Evolutionary conservation across 2,888 invertebrate genomes (phyloP), one percentile per base, ranked within the genome.

Genomic region (Caenorhabditis sulstoni): DNA sequence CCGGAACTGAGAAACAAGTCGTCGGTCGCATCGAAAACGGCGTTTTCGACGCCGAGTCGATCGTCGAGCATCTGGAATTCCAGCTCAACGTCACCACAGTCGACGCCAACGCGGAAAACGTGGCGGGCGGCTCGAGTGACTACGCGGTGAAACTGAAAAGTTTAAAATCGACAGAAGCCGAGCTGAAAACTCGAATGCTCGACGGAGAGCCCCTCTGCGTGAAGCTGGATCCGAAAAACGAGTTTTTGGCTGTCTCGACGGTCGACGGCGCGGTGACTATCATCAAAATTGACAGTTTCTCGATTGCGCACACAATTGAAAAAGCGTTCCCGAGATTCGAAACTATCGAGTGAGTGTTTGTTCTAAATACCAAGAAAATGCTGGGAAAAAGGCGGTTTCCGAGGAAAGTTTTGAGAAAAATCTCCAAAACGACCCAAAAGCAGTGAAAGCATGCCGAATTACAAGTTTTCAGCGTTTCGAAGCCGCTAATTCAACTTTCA

Each of bases 181-280:
- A 70, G 12, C 16, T 59, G 18, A 75, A 70, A 52, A 64, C 50
- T 4, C 16, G 50, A 9, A 64, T 23, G 18, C 20, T 79, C 14
- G 71, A 81, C 14, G 64, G 64, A 12, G 76, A 81, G 53, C 50
- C 76, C 7, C 50, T 79, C 0, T 71, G 64, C n/a, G 61, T 81
- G 11, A 73, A 73, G 41, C 23, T 81, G 16, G 74, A 76, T 45
- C 79, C 81, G 1, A 57, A 22, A 11, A 79, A 73, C 7, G 64
- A 68, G 20, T 77, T 44, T 23, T 45, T 80, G n/a, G 82, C 80
- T 0, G 78, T 82, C 0, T 70, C 82, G 1, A 61, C 82, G 4
- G 62, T 74, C n/a, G 80, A 82, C 59, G 82, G 82, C 16, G 49
- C 53, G 12, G 74, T 82, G 4, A 71, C 75, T 4, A 58, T 82